phyloP scores from a whole-genome alignment of 2,113 vertebrate species.

The Xerus inauris region DNA sequence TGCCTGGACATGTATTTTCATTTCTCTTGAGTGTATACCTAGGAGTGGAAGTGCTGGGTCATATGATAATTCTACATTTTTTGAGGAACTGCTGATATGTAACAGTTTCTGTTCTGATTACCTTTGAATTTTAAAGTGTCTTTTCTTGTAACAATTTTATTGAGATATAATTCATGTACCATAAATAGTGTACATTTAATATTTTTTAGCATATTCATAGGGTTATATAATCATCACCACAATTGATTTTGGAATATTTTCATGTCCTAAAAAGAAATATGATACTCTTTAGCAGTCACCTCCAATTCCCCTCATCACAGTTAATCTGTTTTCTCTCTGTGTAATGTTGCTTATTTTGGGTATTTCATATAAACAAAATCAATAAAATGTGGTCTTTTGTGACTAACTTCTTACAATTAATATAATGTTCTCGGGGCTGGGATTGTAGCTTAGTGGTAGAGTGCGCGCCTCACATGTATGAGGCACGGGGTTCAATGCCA shows the following conservation, averaged over 20 bases:
- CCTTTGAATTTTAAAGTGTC: slow-evolving; percentile 19
- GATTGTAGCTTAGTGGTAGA: no score
- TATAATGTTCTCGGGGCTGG: no score
- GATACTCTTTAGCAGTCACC: background rate
- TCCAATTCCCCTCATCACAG: no score
- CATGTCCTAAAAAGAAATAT: background rate
- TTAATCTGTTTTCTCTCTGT: background rate
- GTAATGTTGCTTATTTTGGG: background rate
- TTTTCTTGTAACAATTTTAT: background rate
- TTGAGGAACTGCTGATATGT: background rate
- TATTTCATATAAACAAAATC: background rate
- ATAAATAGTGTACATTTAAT: background rate
- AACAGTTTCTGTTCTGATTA: background rate
- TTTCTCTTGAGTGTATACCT: background rate
- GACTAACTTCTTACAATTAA: background rate
- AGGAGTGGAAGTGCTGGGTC: background rate
- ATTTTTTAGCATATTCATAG: background rate
- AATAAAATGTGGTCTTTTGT: background rate
- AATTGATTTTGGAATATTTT: background rate
- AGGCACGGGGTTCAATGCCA: no score
- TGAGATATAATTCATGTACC: background rate
- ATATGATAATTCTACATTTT: background rate
- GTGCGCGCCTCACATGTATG: no score
- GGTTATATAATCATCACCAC: background rate
- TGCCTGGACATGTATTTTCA: background rate